These are phyloP conservation scores for Leptosomus discolor DNA, from an alignment of 2,113 vertebrate genomes.

Conservation along the genomic window DNA sequence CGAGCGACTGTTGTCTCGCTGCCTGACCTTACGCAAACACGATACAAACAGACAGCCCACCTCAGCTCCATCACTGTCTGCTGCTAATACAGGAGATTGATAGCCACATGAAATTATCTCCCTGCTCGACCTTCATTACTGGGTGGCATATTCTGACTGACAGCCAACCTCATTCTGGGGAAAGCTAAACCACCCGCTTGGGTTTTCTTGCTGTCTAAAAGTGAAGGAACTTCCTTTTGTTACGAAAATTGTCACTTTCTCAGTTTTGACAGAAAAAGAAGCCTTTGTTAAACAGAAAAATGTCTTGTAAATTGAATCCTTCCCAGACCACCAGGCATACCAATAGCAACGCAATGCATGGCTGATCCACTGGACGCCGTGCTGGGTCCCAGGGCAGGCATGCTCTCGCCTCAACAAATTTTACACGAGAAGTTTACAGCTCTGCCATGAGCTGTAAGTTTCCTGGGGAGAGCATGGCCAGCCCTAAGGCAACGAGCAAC, in stretches of 20 bases:
- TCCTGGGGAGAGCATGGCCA: not conserved
- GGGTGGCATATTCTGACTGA: constrained; percentile 57
- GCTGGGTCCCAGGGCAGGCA: rapidly evolving
- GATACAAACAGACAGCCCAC: constrained; percentile 78
- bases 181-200: constrained; percentile 35
- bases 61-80: constrained; percentile 75
- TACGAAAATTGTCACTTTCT: not conserved
- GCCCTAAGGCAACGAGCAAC: not conserved
- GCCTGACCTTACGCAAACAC: constrained; percentile 78
- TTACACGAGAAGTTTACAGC: not conserved
- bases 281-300: not conserved
- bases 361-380: not conserved
- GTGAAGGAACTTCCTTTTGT: not conserved
- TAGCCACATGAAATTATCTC: constrained; percentile 62
- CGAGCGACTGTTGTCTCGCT: constrained; percentile 74
- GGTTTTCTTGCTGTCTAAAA: not conserved
- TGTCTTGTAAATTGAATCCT: not conserved
- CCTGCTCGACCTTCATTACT: constrained; percentile 68
- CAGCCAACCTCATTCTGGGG: constrained; percentile 48
- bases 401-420: not conserved
- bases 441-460: not conserved
- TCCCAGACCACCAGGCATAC: not conserved
- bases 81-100: constrained; percentile 65
- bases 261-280: not conserved
- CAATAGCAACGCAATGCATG: rapidly evolving